phyloP scores from a whole-genome alignment of 2,797 vertebrate genomes.

The Pseudochromis fuscus region DNA sequence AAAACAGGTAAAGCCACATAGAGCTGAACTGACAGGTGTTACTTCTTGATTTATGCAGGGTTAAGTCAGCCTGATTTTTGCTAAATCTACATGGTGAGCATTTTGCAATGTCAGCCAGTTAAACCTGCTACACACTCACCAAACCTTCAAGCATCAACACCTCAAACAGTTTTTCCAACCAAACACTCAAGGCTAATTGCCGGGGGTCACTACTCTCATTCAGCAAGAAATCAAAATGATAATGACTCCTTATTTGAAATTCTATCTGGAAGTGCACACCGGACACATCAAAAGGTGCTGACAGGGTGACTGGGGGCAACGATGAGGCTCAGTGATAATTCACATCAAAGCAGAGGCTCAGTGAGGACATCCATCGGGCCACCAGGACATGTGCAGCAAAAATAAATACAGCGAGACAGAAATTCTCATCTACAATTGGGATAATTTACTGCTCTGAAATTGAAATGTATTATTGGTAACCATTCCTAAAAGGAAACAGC shows the following conservation, averaged over 20 bases:
- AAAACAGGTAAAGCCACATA: neutral
- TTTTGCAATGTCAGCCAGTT: neutral
- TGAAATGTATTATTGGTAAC: constrained; percentile 82
- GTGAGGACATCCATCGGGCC: constrained; percentile 67
- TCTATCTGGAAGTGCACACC: constrained; percentile 80
- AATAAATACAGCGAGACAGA: constrained; percentile 78
- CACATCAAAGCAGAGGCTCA: constrained; percentile 80
- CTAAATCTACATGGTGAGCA: neutral
- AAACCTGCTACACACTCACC: constrained; percentile 5
- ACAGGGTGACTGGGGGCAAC: constrained; percentile 71
- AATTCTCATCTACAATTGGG: constrained; percentile 78
- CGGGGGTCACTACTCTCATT: constrained; percentile 81
- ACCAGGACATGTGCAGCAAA: constrained; percentile 69
- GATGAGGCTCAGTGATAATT: constrained; percentile 79
- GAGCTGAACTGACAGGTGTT: neutral
- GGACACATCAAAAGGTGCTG: constrained; percentile 85
- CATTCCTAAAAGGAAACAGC: constrained; percentile 75
- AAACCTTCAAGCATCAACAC: constrained; percentile 43
- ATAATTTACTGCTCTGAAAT: constrained; percentile 81
- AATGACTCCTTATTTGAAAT: constrained; percentile 85
- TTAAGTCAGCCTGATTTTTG: constrained; percentile 15
- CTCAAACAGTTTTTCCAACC: constrained; percentile 52
- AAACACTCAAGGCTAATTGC: constrained; percentile 71
- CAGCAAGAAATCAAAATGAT: constrained; percentile 84
- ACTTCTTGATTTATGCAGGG: neutral